phyloP scores from a whole-genome alignment of 2,888 invertebrate species.

The Galerucella nymphaeae region DNA sequence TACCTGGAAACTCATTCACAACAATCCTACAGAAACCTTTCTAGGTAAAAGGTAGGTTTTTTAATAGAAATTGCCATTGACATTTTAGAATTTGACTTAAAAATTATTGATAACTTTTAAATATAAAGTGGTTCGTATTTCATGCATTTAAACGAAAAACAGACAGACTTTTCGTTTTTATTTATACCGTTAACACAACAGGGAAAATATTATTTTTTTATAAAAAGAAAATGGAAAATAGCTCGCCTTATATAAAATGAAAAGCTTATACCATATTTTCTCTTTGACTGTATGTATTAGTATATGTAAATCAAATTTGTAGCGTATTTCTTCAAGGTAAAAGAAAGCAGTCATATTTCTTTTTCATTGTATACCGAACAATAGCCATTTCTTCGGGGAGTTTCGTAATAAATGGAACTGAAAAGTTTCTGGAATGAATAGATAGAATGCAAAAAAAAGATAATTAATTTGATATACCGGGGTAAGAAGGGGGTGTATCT shows the following conservation, averaged over 20 bases:
- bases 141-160: constrained; percentile 32
- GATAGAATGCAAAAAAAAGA: constrained; percentile 39
- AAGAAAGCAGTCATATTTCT: constrained; percentile 56
- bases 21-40: too few species aligned
- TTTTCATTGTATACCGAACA: constrained; percentile 55
- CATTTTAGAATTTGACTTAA: too few species aligned
- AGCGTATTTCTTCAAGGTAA: constrained; percentile 53
- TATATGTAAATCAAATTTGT: constrained; percentile 61
- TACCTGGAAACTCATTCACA: too few species aligned
- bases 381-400: constrained; percentile 49
- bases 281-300: constrained; percentile 48
- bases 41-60: too few species aligned
- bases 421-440: constrained; percentile 39
- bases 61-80: too few species aligned
- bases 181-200: constrained; percentile 6
- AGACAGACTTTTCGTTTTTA: constrained; percentile 1
- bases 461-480: constrained; percentile 40
- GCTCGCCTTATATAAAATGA: constrained; percentile 30
- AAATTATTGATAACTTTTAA: too few species aligned
- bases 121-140: too few species aligned
- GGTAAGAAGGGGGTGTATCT: neutral
- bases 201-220: constrained; percentile 14
- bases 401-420: constrained; percentile 45
- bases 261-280: constrained; percentile 40
- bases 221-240: constrained; percentile 33